A percentile compares a stretch with the other conserved stretches of the same genome.
Conservation (phyloP, 2,797 vertebrate genomes). For the Halcyon leucocephala region DNA sequence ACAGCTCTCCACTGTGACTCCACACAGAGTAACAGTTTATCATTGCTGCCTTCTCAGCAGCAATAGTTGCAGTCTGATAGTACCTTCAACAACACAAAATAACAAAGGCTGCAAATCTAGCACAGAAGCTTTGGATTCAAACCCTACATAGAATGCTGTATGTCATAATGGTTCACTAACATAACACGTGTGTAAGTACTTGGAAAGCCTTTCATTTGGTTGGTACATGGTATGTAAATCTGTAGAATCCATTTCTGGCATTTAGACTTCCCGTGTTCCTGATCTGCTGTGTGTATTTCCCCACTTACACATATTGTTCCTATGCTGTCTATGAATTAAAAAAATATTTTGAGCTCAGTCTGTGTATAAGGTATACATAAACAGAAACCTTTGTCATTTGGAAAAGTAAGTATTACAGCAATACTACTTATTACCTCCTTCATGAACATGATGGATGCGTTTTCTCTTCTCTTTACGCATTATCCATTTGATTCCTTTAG, state of each 20-base stretch:
- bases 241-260: background rate
- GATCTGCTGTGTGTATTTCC: background rate
- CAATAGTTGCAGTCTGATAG: background rate
- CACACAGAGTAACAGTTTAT: background rate
- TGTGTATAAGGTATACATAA: background rate
- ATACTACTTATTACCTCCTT: background rate
- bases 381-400: background rate
- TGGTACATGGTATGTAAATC: background rate
- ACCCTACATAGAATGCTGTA: accelerated
- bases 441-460: background rate
- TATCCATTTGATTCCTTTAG: slow-evolving; percentile 43
- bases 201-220: background rate
- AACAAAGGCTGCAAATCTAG: background rate
- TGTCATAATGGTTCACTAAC: background rate
- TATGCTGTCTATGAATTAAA: background rate
- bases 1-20: background rate
- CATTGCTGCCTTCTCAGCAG: background rate
- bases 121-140: background rate
- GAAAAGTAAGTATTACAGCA: slow-evolving; percentile 2
- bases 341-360: background rate
- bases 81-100: background rate
- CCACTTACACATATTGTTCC: background rate
- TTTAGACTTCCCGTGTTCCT: background rate
- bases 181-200: background rate
- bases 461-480: slow-evolving; percentile 12